Percentiles rank a stretch among this genome's conserved stretches.
These are phyloP conservation scores for Matsumyia berberina DNA, from an alignment of 2,888 invertebrate genomes.

Conservation along the genomic window DNA sequence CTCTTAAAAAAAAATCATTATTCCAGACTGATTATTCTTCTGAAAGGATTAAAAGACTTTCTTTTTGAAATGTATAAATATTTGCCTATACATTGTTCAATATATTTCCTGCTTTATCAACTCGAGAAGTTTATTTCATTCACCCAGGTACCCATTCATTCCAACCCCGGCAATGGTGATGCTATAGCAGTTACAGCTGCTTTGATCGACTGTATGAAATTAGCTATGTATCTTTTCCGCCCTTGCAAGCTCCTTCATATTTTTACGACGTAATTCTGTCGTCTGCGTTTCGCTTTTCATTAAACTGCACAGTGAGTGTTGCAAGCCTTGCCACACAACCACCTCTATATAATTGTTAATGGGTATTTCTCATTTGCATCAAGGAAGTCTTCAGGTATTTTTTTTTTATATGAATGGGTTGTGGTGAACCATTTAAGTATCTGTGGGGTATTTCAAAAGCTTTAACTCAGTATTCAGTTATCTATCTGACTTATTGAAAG, in stretches of 20 bases:
- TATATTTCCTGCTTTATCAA: neutral
- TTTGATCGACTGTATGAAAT: conserved; percentile 13
- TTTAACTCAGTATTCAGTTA: neutral
- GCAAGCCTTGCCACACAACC: conserved; percentile 5
- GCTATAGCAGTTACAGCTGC: neutral
- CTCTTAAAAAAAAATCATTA: too few species aligned
- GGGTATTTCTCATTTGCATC: too few species aligned
- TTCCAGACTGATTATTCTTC: neutral
- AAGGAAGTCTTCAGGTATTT: conserved; percentile 9
- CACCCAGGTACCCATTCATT: neutral
- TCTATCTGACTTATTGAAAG: conserved; percentile 45
- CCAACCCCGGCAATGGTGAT: neutral
- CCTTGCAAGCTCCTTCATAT: conserved; percentile 2
- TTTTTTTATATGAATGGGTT: conserved; percentile 11
- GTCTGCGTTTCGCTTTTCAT: conserved; percentile 19
- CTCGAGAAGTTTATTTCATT: conserved; percentile 6
- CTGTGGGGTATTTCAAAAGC: conserved; percentile 28
- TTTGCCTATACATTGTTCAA: neutral
- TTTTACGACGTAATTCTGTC: neutral
- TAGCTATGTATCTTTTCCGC: conserved; percentile 13
- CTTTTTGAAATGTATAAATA: neutral
- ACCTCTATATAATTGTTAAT: neutral
- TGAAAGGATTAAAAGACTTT: neutral
- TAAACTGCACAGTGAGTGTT: conserved; percentile 8
- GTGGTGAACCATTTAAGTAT: conserved; percentile 27